Conservation (phyloP, 1,140 invertebrate species). For the Lysiphlebus fabarum region DNA sequence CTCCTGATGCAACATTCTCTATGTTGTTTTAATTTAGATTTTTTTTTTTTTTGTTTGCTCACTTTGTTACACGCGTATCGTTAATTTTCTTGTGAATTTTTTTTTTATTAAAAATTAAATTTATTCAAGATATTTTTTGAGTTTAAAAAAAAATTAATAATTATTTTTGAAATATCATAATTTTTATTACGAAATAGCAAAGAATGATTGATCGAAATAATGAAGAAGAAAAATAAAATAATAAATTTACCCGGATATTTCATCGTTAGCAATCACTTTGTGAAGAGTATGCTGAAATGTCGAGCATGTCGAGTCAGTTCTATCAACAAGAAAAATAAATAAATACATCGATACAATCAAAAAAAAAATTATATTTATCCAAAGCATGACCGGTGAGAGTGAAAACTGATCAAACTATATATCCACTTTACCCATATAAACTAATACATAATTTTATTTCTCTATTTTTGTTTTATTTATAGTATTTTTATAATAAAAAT, state of each 20-base stretch:
- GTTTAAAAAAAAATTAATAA: background rate
- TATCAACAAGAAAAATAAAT: background rate
- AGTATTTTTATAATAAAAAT: too few species aligned
- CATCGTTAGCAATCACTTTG: background rate
- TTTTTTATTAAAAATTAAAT: too few species aligned
- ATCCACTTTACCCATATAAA: too few species aligned
- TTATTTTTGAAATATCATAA: background rate
- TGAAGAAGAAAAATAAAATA: too few species aligned
- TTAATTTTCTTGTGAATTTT: too few species aligned
- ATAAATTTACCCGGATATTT: slow-evolving; percentile 26
- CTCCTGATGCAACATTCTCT: too few species aligned
- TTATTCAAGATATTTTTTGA: too few species aligned
- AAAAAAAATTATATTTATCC: slow-evolving; percentile 12
- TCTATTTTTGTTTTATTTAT: too few species aligned
- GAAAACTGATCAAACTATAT: slow-evolving; percentile 9
- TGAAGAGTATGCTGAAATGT: slow-evolving; percentile 24
- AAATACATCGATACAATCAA: slow-evolving; percentile 23
- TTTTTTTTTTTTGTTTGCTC: too few species aligned
- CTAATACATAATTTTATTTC: too few species aligned
- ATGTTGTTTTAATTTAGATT: too few species aligned
- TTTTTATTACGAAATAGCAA: background rate
- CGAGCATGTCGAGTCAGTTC: slow-evolving; percentile 12
- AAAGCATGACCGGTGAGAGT: slow-evolving; percentile 12
- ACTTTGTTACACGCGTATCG: too few species aligned
- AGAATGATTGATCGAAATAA: background rate